Percentiles rank a stretch among this genome's conserved stretches.
Evolutionary conservation across 2,888 invertebrate species (phyloP).

Genomic region (Megalurothrips usitatus): DNA sequence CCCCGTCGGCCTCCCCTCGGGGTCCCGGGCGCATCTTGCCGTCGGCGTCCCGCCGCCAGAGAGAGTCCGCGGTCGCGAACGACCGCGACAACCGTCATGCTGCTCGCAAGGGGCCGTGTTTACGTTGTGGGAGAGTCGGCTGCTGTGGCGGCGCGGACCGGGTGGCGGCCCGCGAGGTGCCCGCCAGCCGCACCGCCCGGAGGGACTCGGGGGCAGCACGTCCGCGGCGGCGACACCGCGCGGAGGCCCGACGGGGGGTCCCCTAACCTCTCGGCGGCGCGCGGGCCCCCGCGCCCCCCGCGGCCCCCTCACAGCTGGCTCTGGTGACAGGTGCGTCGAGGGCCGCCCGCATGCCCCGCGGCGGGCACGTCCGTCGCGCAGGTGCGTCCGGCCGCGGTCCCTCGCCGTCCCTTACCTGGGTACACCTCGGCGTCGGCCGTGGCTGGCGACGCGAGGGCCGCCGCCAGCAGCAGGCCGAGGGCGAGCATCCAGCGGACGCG

Average conservation of each 20-base stretch:
- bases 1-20: background rate
- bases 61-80: background rate
- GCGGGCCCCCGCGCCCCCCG: background rate
- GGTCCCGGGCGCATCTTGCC: background rate
- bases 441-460: background rate
- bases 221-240: background rate
- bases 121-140: background rate
- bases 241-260: background rate
- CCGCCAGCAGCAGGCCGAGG: background rate
- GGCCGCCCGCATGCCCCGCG: background rate
- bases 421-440: constrained; percentile 4
- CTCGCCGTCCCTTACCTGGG: background rate
- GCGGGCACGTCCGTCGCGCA: no score
- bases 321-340: background rate
- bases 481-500: background rate
- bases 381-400: no score
- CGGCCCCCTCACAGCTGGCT: background rate
- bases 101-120: background rate
- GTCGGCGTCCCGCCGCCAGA: background rate
- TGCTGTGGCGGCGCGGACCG: background rate
- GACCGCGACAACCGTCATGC: no score
- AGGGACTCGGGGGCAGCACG: background rate
- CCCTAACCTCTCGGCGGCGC: background rate
- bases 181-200: background rate
- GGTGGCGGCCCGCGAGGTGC: background rate